Percentiles rank a stretch among this genome's conserved stretches.
Evolutionary conservation across 2,888 invertebrate genomes (phyloP).

Genomic region (Sphaerophoria taeniata): DNA sequence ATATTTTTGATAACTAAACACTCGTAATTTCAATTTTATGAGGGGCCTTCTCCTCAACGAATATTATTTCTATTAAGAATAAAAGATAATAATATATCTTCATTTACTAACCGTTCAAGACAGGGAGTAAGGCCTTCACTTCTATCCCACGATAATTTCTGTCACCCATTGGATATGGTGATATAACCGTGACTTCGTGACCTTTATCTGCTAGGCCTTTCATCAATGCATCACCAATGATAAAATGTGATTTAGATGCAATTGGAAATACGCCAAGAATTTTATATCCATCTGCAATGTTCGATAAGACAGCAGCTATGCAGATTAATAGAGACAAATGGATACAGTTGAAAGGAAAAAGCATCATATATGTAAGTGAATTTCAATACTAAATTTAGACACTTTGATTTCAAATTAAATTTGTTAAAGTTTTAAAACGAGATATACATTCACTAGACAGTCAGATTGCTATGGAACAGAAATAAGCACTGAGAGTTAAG

Average conservation of each 20-base stretch:
- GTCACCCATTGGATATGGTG: conserved; percentile 57
- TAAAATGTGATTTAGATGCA: conserved; percentile 57
- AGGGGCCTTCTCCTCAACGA: too few species aligned
- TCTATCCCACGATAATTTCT: conserved; percentile 49
- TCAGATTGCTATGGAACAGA: too few species aligned
- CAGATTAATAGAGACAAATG: conserved; percentile 20
- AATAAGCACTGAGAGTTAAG: too few species aligned
- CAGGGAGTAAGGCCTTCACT: conserved; percentile 19
- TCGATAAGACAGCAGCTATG: neutral
- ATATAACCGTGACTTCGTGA: conserved; percentile 60
- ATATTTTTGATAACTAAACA: too few species aligned
- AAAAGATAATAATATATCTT: neutral
- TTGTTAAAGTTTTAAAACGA: too few species aligned
- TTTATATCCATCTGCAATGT: conserved; percentile 41
- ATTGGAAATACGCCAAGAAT: conserved; percentile 61
- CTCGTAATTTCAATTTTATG: too few species aligned
- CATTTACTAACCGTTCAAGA: conserved; percentile 25
- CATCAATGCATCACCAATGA: conserved; percentile 63
- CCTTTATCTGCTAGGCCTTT: conserved; percentile 37
- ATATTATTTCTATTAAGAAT: too few species aligned
- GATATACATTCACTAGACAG: too few species aligned
- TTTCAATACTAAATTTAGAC: neutral
- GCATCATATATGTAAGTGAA: conserved; percentile 26
- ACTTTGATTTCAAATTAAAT: neutral
- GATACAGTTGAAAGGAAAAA: neutral